Evolutionary conservation across 2,888 invertebrate genomes (phyloP).

Genomic region (Drosophila suboccidentalis): DNA sequence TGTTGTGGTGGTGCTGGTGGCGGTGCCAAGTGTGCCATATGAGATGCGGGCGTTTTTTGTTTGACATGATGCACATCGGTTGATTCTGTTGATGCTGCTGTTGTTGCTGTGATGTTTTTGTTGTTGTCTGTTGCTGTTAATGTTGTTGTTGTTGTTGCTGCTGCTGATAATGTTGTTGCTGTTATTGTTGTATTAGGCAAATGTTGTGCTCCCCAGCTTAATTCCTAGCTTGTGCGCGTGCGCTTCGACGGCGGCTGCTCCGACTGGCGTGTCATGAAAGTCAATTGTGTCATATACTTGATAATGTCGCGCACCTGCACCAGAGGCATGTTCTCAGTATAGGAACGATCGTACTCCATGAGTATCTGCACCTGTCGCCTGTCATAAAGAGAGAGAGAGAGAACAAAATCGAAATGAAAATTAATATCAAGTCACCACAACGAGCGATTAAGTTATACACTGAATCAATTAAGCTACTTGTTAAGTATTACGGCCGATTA

Average conservation of each 20-base stretch:
- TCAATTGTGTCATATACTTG: constrained; percentile 94
- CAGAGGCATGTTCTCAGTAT: constrained; percentile 91
- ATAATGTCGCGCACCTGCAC: constrained; percentile 94
- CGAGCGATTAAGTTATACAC: background rate
- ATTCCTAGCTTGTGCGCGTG: constrained; percentile 86
- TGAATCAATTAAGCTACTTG: background rate
- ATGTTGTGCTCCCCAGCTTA: constrained; percentile 86
- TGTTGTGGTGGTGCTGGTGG: constrained; percentile 57
- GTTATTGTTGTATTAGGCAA: constrained; percentile 76
- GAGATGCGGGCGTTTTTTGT: constrained; percentile 28
- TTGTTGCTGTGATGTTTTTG: constrained; percentile 23
- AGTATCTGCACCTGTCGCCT: constrained; percentile 92
- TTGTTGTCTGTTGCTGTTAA: constrained; percentile 27
- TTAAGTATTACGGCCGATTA: no score
- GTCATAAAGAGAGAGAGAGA: constrained; percentile 79
- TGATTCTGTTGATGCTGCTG: constrained; percentile 43
- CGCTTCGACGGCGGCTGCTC: constrained; percentile 85
- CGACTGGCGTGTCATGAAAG: constrained; percentile 90
- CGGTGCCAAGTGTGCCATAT: constrained; percentile 62
- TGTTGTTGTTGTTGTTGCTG: constrained; percentile 26
- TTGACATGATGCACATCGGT: constrained; percentile 46
- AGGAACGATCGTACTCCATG: constrained; percentile 91
- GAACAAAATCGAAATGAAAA: background rate
- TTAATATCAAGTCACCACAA: background rate
- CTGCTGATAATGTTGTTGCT: constrained; percentile 35